Conservation (phyloP, 2,113 vertebrate genomes). For the Platycercus adscitus region DNA sequence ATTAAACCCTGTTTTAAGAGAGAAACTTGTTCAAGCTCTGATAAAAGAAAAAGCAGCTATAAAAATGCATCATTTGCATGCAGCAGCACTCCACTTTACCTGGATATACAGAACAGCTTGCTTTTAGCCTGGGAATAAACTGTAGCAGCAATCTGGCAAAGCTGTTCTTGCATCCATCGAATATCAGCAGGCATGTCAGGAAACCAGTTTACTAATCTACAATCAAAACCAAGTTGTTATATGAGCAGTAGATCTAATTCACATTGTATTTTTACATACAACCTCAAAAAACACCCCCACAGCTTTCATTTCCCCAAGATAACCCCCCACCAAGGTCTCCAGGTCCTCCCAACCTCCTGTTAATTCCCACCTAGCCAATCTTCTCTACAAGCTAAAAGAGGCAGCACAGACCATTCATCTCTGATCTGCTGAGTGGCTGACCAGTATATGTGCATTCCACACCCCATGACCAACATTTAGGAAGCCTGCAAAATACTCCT, state of each 20-base stretch:
- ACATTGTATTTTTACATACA: neutral
- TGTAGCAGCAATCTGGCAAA: slow-evolving; percentile 76
- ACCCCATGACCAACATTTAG: neutral
- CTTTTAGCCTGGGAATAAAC: slow-evolving; percentile 77
- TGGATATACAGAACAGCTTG: slow-evolving; percentile 53
- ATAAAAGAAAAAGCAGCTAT: neutral
- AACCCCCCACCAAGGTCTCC: neutral
- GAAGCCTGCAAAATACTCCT: neutral
- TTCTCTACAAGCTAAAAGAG: neutral
- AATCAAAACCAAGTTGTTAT: neutral
- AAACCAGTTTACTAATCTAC: slow-evolving; percentile 88
- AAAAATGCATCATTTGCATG: neutral
- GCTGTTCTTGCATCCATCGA: slow-evolving; percentile 78
- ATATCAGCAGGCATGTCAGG: slow-evolving; percentile 86
- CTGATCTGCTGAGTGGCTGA: neutral
- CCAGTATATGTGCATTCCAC: neutral
- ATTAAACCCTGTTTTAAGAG: neutral
- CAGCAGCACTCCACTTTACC: slow-evolving; percentile 32
- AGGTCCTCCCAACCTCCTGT: neutral
- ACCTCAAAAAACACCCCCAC: neutral
- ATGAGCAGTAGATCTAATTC: neutral
- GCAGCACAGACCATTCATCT: neutral
- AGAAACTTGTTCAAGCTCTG: neutral
- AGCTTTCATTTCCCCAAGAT: neutral
- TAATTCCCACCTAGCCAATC: neutral